Evolutionary conservation across 1,140 invertebrate genomes (phyloP).

Genomic region (Sitophilus oryzae): DNA sequence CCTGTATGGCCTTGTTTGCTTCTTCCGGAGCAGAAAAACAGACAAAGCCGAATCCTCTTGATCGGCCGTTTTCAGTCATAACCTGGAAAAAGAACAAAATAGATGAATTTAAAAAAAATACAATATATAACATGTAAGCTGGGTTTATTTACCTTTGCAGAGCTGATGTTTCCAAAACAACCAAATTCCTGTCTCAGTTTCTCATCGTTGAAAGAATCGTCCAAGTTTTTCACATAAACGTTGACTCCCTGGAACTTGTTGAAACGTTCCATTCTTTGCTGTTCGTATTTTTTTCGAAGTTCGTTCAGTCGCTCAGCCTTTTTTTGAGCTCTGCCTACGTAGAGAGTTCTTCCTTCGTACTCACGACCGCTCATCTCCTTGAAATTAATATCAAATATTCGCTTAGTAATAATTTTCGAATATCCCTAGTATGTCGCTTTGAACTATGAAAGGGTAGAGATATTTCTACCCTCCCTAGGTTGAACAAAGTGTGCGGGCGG

Average conservation of each 20-base stretch:
- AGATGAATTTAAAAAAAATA: not conserved
- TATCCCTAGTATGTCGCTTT: too few species aligned
- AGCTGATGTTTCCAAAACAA: slow-evolving; percentile 93
- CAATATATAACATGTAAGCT: too few species aligned
- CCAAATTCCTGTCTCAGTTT: slow-evolving; percentile 89
- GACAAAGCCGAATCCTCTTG: slow-evolving; percentile 99
- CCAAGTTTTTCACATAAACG: slow-evolving; percentile 70
- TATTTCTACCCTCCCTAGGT: too few species aligned
- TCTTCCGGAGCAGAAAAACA: slow-evolving; percentile 97
- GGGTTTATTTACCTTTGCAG: slow-evolving; percentile 82
- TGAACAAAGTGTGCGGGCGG: too few species aligned
- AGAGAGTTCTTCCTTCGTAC: slow-evolving; percentile 71
- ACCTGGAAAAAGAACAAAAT: slow-evolving; percentile 38
- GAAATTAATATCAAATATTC: not conserved
- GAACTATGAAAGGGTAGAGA: too few species aligned
- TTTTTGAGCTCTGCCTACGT: slow-evolving; percentile 96
- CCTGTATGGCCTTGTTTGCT: slow-evolving; percentile 97
- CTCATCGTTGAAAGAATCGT: slow-evolving; percentile 95
- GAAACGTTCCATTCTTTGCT: slow-evolving; percentile 88
- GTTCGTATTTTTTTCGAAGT: slow-evolving; percentile 91
- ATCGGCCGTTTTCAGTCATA: slow-evolving; percentile 87
- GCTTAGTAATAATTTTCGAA: too few species aligned
- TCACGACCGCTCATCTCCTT: slow-evolving; percentile 83
- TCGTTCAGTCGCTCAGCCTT: slow-evolving; percentile 97
- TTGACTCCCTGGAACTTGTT: slow-evolving; percentile 80